Evolutionary conservation across 2,888 invertebrate species (phyloP).

Genomic region (Coenonympha arcania): DNA sequence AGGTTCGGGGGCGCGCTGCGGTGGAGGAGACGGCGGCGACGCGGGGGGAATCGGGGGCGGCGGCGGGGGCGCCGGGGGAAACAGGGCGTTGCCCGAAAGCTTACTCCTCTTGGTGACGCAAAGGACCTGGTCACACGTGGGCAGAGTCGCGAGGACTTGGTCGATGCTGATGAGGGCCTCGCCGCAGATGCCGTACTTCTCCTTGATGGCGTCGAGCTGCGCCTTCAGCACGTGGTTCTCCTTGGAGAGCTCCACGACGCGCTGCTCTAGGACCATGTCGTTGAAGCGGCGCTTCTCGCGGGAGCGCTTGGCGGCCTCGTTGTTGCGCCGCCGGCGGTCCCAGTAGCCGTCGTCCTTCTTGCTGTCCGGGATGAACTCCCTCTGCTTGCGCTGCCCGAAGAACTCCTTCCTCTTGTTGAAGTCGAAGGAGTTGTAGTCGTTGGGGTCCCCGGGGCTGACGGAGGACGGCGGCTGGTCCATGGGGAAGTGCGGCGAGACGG

Average conservation of each 20-base stretch:
- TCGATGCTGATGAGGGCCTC: slow-evolving; percentile 90
- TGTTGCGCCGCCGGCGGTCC: slow-evolving; percentile 96
- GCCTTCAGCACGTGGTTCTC: slow-evolving; percentile 96
- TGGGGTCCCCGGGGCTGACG: slow-evolving; percentile 44
- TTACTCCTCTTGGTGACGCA: slow-evolving; percentile 84
- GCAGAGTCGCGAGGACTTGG: slow-evolving; percentile 89
- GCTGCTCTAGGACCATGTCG: slow-evolving; percentile 95
- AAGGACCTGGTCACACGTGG: slow-evolving; percentile 87
- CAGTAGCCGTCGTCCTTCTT: slow-evolving; percentile 98
- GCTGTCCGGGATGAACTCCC: slow-evolving; percentile 96
- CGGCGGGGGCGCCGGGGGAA: slow-evolving; percentile 73
- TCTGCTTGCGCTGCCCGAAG: slow-evolving; percentile 92
- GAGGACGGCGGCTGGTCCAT: slow-evolving; percentile 64
- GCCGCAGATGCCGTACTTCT: slow-evolving; percentile 92
- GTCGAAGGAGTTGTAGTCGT: slow-evolving; percentile 71
- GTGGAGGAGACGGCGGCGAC: slow-evolving; percentile 70
- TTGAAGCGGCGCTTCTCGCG: slow-evolving; percentile 97
- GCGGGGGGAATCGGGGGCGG: slow-evolving; percentile 68
- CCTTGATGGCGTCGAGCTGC: slow-evolving; percentile 92
- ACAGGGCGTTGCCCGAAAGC: slow-evolving; percentile 61
- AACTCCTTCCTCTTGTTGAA: slow-evolving; percentile 85
- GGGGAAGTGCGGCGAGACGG: slow-evolving; percentile 62
- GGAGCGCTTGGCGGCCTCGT: slow-evolving; percentile 96
- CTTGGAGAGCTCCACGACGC: slow-evolving; percentile 93
- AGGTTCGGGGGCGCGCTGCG: slow-evolving; percentile 69